Evolutionary conservation across 2,888 invertebrate genomes (phyloP).

Genomic region (Drosophila stalkeri): DNA sequence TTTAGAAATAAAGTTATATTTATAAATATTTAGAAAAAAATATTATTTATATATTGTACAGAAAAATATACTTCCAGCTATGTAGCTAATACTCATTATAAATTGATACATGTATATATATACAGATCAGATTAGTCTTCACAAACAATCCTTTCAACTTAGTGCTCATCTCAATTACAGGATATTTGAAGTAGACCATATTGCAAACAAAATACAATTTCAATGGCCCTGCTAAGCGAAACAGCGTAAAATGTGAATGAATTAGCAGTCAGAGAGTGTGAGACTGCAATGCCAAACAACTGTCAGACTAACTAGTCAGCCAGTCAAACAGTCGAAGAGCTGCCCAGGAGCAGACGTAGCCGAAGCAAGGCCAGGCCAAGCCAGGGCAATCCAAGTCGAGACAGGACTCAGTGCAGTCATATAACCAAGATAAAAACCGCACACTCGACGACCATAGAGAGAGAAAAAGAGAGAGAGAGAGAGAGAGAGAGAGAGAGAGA

Average conservation of each 20-base stretch:
- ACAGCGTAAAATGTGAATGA: slow-evolving; percentile 65
- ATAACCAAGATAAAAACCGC: slow-evolving; percentile 75
- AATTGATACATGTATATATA: no score
- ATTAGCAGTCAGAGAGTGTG: slow-evolving; percentile 63
- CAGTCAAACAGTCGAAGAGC: slow-evolving; percentile 6
- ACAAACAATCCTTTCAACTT: not conserved
- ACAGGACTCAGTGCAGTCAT: slow-evolving; percentile 39
- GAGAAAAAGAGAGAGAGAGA: not conserved
- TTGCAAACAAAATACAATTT: slow-evolving; percentile 11
- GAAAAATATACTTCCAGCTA: no score
- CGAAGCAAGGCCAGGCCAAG: slow-evolving; percentile 2
- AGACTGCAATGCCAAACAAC: slow-evolving; percentile 52
- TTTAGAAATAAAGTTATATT: no score
- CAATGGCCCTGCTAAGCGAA: slow-evolving; percentile 41
- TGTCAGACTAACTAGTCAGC: slow-evolving; percentile 46
- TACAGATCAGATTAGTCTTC: not conserved
- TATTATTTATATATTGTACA: no score
- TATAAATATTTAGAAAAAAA: no score
- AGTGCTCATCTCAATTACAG: not conserved
- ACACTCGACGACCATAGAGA: slow-evolving; percentile 50
- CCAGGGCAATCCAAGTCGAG: slow-evolving; percentile 24
- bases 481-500: not conserved
- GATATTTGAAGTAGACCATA: slow-evolving; percentile 25
- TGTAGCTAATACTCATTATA: no score
- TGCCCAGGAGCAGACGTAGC: slow-evolving; percentile 6